phyloP scores from a whole-genome alignment of 2,113 vertebrate species.

The Amblyornis subalaris region DNA sequence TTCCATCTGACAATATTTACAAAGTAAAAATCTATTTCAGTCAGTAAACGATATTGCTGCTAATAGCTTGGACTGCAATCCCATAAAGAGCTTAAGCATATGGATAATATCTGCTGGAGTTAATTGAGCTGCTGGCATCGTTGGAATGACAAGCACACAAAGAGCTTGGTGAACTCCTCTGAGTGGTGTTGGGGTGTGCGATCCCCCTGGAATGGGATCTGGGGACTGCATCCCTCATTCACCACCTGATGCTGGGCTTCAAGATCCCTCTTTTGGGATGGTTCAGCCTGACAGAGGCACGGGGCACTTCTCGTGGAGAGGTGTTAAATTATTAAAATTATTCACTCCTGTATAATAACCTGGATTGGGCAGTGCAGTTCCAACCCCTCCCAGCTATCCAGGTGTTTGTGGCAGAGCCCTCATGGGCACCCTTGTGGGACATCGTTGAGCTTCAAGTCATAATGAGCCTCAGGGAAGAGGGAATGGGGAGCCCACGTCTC shows the following conservation, averaged over 20 bases:
- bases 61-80: constrained; percentile 7
- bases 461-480: neutral
- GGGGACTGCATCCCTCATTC: neutral
- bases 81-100: constrained; percentile 4
- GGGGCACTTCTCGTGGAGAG: neutral
- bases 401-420: neutral
- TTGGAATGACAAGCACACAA: neutral
- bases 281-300: neutral
- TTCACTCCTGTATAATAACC: neutral
- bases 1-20: constrained; percentile 1
- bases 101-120: constrained; percentile 28
- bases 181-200: neutral
- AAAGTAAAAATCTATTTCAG: neutral
- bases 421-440: neutral
- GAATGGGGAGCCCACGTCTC: neutral
- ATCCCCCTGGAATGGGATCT: neutral
- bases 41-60: neutral
- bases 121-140: constrained; percentile 23
- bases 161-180: neutral
- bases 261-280: neutral
- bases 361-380: neutral
- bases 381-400: neutral
- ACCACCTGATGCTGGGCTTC: neutral
- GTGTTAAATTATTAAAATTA: neutral
- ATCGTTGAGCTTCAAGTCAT: neutral